phyloP scores from a whole-genome alignment of 2,888 invertebrate genomes.

The Sinelater perroti region DNA sequence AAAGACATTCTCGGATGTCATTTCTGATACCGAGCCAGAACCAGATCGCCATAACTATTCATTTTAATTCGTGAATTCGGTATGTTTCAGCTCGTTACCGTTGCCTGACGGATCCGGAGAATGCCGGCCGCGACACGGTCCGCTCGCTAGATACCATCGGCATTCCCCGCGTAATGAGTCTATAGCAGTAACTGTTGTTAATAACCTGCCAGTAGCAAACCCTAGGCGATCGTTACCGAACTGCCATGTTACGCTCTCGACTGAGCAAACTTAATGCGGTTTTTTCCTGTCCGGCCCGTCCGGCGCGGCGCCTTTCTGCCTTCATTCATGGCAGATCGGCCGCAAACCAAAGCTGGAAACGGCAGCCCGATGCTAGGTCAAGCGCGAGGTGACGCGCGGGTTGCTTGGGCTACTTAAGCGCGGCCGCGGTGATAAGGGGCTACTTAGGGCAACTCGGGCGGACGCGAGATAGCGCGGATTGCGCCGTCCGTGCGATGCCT shows the following conservation, averaged over 20 bases:
- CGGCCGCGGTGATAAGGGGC: too few species aligned
- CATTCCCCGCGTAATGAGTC: conserved; percentile 11
- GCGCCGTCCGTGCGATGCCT: too few species aligned
- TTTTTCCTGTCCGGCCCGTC: too few species aligned
- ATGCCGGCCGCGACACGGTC: background rate
- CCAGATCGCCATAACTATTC: conserved; percentile 31
- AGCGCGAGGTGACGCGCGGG: background rate
- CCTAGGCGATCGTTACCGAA: conserved; percentile 8
- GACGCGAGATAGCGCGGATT: too few species aligned
- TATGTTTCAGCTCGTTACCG: conserved; percentile 10
- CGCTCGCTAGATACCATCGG: conserved; percentile 10
- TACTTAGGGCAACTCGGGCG: too few species aligned
- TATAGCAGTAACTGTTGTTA: conserved; percentile 18
- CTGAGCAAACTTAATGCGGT: background rate
- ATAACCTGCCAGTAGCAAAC: conserved; percentile 18
- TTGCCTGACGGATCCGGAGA: conserved; percentile 5
- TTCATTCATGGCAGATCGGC: too few species aligned
- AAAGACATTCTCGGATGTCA: conserved; percentile 47
- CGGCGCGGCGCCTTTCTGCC: too few species aligned
- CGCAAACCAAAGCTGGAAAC: background rate
- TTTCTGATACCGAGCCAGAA: conserved; percentile 37
- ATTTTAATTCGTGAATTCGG: conserved; percentile 31
- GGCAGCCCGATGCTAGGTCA: background rate
- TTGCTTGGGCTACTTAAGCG: too few species aligned
- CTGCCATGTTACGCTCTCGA: conserved; percentile 15